Percentiles rank a stretch among this genome's conserved stretches.
These are phyloP conservation scores for Pseudotriccus pelzelni DNA, from an alignment of 2,797 vertebrate genomes.

Conservation along the genomic window DNA sequence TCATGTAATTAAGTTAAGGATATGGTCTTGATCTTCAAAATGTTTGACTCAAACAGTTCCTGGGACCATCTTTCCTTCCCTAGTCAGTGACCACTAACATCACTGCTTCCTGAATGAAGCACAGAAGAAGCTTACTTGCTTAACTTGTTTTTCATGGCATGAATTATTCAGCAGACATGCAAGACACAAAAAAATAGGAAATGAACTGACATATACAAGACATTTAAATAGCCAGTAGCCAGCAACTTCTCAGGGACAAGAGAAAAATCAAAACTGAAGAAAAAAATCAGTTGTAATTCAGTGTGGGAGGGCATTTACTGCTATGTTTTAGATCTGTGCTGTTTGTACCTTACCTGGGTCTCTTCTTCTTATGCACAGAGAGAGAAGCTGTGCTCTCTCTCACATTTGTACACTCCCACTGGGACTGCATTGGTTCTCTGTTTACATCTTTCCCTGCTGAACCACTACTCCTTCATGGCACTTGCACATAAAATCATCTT, in stretches of 20 bases:
- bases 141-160: neutral
- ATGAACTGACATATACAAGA: neutral
- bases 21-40: constrained; percentile 37
- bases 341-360: neutral
- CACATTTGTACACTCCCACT: neutral
- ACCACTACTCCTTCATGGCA: neutral
- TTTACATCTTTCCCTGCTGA: constrained; percentile 17
- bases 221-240: neutral
- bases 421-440: neutral
- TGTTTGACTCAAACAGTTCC: neutral
- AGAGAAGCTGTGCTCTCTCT: neutral
- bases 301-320: neutral
- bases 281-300: neutral
- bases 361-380: neutral
- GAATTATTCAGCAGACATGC: neutral
- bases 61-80: neutral
- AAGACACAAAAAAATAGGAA: neutral
- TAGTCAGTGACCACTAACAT: neutral
- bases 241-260: neutral
- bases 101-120: neutral
- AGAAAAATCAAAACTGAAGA: neutral
- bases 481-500: constrained; percentile 31
- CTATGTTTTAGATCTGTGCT: neutral
- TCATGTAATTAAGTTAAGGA: constrained; percentile 37
- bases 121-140: neutral